Evolutionary conservation across 2,797 vertebrate genomes (phyloP).

Genomic region (Austrolebias charrua): DNA sequence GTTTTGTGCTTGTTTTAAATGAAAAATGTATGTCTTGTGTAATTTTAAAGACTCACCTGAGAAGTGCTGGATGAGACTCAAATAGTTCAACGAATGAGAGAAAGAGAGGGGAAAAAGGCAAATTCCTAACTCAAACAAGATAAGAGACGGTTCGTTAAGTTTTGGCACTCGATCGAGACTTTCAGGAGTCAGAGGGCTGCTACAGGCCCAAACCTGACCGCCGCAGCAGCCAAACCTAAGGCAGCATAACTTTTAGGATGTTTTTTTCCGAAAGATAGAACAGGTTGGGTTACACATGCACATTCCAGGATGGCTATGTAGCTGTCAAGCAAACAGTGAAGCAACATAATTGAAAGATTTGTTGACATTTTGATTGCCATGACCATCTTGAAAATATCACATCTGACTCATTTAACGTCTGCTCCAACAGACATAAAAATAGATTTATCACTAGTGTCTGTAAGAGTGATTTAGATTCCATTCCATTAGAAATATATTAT

Average conservation of each 20-base stretch:
- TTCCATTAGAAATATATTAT: not conserved
- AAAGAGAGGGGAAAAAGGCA: not conserved
- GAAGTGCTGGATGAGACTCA: constrained; percentile 41
- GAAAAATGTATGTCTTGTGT: constrained; percentile 32
- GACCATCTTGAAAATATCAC: not conserved
- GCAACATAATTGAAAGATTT: constrained; percentile 18
- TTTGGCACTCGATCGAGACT: constrained; percentile 52
- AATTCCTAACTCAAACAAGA: constrained; percentile 4
- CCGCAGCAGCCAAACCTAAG: constrained; percentile 36
- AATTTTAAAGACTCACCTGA: constrained; percentile 36
- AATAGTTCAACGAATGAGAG: constrained; percentile 29
- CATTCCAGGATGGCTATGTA: constrained; percentile 47
- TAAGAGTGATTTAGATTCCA: not conserved
- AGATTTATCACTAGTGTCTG: constrained; percentile 1
- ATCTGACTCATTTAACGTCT: constrained; percentile 1
- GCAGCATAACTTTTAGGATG: constrained; percentile 37
- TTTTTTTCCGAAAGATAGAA: constrained; percentile 40
- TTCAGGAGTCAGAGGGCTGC: constrained; percentile 47
- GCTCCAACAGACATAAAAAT: not conserved
- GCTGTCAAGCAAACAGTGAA: constrained; percentile 26
- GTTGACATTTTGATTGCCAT: constrained; percentile 26
- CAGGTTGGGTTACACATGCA: constrained; percentile 38
- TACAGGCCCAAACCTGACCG: constrained; percentile 60
- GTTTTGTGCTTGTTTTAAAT: constrained; percentile 29
- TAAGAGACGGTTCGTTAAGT: constrained; percentile 28